Percentiles rank a stretch among this genome's conserved stretches.
These are phyloP conservation scores for Calosoma granatense DNA, from an alignment of 1,140 invertebrate genomes.

Conservation along the genomic window DNA sequence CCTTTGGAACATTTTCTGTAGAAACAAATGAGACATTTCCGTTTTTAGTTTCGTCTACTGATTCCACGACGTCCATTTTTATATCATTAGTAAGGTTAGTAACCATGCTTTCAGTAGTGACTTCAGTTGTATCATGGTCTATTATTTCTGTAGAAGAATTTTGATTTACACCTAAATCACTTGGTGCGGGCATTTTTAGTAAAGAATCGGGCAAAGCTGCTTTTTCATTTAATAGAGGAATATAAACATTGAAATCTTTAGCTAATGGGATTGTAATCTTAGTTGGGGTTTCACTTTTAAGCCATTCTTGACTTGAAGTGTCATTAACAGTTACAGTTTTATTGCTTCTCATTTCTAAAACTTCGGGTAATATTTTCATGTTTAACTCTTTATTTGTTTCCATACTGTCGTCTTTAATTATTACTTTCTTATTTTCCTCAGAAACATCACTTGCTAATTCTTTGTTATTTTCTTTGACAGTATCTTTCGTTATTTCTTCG, in stretches of 20 bases:
- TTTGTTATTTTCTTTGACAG: too few species aligned
- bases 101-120: neutral
- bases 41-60: constrained; percentile 9
- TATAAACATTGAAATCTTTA: neutral
- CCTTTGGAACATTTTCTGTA: neutral
- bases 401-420: too few species aligned
- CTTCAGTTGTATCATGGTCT: neutral
- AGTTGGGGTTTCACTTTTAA: constrained; percentile 17
- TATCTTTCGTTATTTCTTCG: too few species aligned
- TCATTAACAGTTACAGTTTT: constrained; percentile 17
- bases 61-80: neutral
- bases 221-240: constrained; percentile 17
- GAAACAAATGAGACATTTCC: too few species aligned
- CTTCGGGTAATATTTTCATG: constrained; percentile 22
- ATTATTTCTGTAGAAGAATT: constrained; percentile 9
- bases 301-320: constrained; percentile 14
- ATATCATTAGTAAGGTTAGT: neutral
- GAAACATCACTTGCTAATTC: too few species aligned
- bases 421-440: too few species aligned
- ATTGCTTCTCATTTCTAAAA: constrained; percentile 21
- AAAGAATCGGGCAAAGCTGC: constrained; percentile 20
- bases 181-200: constrained; percentile 19
- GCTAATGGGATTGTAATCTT: constrained; percentile 4
- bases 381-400: neutral
- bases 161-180: constrained; percentile 16